Percentiles rank a stretch among this genome's conserved stretches.
These are phyloP conservation scores for Daktulosphaira vitifoliae DNA, from an alignment of 1,140 invertebrate species.

Conservation along the genomic window DNA sequence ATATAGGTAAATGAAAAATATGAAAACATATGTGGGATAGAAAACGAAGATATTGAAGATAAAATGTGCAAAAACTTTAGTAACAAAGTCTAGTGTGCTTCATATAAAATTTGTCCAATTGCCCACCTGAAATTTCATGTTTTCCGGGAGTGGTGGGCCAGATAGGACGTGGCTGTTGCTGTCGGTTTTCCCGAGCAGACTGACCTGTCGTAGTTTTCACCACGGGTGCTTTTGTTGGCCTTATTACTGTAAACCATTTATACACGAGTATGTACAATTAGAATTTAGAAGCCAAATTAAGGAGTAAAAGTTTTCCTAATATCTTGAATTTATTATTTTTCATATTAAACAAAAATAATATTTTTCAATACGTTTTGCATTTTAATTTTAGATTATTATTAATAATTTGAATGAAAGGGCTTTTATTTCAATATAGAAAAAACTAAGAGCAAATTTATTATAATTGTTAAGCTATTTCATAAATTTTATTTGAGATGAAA, in stretches of 20 bases:
- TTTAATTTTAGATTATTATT: too few species aligned
- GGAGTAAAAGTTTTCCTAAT: too few species aligned
- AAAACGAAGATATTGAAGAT: slow-evolving; percentile 12
- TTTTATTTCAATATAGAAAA: too few species aligned
- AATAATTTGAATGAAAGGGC: too few species aligned
- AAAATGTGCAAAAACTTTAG: slow-evolving; percentile 14
- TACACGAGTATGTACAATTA: too few species aligned
- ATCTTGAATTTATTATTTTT: too few species aligned
- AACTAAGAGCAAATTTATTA: too few species aligned
- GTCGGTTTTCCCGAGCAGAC: slow-evolving; percentile 22
- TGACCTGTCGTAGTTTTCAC: slow-evolving; percentile 17
- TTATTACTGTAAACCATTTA: slow-evolving; percentile 23
- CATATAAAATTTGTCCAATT: slow-evolving; percentile 3
- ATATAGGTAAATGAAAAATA: neutral
- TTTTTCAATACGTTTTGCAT: too few species aligned
- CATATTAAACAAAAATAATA: too few species aligned
- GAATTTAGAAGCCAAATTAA: too few species aligned
- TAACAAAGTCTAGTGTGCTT: slow-evolving; percentile 3
- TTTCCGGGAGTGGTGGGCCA: slow-evolving; percentile 16
- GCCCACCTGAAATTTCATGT: slow-evolving; percentile 29
- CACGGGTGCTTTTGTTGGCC: slow-evolving; percentile 17
- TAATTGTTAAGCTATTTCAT: too few species aligned
- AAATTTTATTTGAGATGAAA: too few species aligned
- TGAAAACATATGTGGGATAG: neutral
- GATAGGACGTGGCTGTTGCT: slow-evolving; percentile 20